Evolutionary conservation across 1,140 invertebrate genomes (phyloP), one percentile per base, ranked within the genome.

Genomic region (Ceratina australensis): DNA sequence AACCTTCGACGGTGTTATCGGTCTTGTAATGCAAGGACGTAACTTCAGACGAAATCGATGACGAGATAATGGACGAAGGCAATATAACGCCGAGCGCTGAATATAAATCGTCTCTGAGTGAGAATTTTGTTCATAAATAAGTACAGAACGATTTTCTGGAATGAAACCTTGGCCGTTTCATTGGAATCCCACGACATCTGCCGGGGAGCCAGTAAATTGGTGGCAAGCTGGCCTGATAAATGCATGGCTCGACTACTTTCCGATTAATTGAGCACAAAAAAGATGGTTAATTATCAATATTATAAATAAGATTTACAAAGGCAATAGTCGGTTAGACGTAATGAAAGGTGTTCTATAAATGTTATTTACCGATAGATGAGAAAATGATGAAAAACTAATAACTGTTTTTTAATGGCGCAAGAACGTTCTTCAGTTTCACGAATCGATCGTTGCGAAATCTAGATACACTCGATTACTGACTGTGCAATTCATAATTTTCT

Each of bases 401-500:
- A n/a, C 52, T 54, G 52, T 54, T 54, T 54, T 54, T 54, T 54
- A 42, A 54, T 54, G 52, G 16, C n/a, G 52, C 52, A 18, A 54
- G 16, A 54, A 18, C n/a, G 52, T 54, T 54, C 16, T 49, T 18
- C 8, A 49, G 12, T 47, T 75, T 33, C 42, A 22, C 24, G 63
- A 20, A 47, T 52, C 5, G n/a, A 71, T 15, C n/a, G 28, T 75
- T 88, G 82, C 81, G 79, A 83, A 86, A 87, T 87, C 85, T 79
- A 83, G 85, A 85, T 86, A 90, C 82, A 87, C 87, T 89, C 87
- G 83, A 88, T 87, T 88, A 89, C 84, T 80, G 81, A 69, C 78
- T 75, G 78, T 75, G 83, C 81, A 84, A 88, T 87, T 88, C 81
- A 83, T 87, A 88, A 89, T 89, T 88, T 89, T 88, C 85, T 84